Base-by-base conservation (phyloP, 2,113 vertebrate genomes). In the Varanus salvator region DNA sequence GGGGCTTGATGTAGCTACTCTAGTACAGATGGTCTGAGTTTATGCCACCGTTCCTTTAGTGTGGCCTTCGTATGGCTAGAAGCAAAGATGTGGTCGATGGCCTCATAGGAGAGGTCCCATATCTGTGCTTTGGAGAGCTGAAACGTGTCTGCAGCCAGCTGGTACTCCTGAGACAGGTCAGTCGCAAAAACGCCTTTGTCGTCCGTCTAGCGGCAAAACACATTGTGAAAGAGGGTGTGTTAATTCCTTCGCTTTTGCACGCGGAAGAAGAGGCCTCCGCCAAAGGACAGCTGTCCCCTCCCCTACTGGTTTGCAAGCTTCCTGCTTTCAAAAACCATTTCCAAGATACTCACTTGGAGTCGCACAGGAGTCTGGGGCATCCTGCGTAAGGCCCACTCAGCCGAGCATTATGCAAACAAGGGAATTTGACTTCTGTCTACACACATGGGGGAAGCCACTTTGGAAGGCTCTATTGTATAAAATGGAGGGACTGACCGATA, bases 151-250 rank as follows among this genome's bases (percentile, higher is more conserved):
- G 98, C 98, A 77, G 96, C 98, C 93, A 99, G 95, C 88, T 98
- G 97, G 81, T 99, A 99, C 89, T 99, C 99, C 93, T 97, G 97
- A 6, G 99, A 99, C n/a, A 99, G 97, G 54, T 97, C 95, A 6
- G 98, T 99, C 25, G 97, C 97, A 96, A 99, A 99, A 89, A 99
- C 97, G 3, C 99, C 99, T 94, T 99, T 99, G 94, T 99, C 99
- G 81, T 99, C 99, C 0, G 99, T 99, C 99, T 99, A 96, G 54
- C 91, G 88, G 72, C 87, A 93, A 95, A 74, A 88, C 44, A 38
- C 31, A 87, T 81, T 93, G 78, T 21, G 1, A 90, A 60, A 80
- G 1, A 2, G 3, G 21, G 7, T 1, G 17, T 48, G 27, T 80
- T 80, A 80, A 54, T 54, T 68, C 78, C 17, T 19, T 57, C 15